Percentiles rank a stretch among this genome's conserved stretches.
Evolutionary conservation across 1,140 invertebrate species (phyloP).

Genomic region (Drosophila ananassae): DNA sequence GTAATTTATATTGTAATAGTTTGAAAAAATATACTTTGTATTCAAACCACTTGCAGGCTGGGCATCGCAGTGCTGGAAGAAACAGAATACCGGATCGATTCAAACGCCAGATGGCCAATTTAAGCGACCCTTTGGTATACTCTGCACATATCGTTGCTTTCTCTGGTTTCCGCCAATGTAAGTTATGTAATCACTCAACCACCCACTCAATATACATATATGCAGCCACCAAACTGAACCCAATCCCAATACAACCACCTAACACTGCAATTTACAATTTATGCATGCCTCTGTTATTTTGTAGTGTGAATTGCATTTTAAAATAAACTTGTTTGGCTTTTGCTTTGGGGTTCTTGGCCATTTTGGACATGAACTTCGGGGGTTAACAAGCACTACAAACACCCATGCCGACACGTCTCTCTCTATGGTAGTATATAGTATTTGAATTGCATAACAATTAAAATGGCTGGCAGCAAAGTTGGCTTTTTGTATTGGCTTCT

Average conservation of each 20-base stretch:
- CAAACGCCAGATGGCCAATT: constrained; percentile 82
- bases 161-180: constrained; percentile 83
- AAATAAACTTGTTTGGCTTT: constrained; percentile 60
- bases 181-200: constrained; percentile 65
- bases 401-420: no score
- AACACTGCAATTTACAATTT: constrained; percentile 57
- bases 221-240: constrained; percentile 7
- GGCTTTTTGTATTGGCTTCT: constrained; percentile 19
- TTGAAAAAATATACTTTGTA: background rate
- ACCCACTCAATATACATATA: background rate
- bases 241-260: background rate
- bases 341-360: constrained; percentile 27
- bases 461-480: constrained; percentile 61
- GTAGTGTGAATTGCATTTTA: constrained; percentile 77
- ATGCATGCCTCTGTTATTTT: constrained; percentile 65
- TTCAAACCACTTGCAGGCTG: constrained; percentile 53
- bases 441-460: constrained; percentile 77
- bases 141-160: constrained; percentile 82
- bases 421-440: background rate
- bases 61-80: constrained; percentile 80
- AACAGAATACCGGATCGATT: constrained; percentile 80
- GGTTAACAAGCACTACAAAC: background rate
- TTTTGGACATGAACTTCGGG: constrained; percentile 24
- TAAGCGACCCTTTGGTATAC: constrained; percentile 80
- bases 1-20: no score